Evolutionary conservation across 1,140 invertebrate species (phyloP).

Genomic region (Drosophila miranda): DNA sequence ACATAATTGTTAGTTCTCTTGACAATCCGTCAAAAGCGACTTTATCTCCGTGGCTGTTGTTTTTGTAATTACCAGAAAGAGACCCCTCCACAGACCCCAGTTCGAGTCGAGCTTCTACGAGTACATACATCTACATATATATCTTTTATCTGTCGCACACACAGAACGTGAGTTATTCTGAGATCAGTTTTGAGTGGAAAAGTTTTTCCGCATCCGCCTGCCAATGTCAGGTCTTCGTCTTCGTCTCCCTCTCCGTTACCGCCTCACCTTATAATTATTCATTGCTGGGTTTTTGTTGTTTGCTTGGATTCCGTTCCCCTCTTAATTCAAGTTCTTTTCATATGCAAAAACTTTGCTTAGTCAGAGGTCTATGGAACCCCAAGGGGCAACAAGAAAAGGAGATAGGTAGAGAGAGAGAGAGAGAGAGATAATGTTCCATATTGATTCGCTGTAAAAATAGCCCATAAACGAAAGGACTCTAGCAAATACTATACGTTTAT

Average conservation of each 20-base stretch:
- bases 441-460: too few species aligned
- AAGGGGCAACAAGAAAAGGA: too few species aligned
- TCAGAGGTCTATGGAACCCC: background rate
- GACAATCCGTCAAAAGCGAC: conserved; percentile 43
- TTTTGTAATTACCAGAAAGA: conserved; percentile 57
- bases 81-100: conserved; percentile 12
- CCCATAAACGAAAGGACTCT: too few species aligned
- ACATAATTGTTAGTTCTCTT: conserved; percentile 67
- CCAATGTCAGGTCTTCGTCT: conserved; percentile 66
- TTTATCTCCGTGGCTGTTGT: conserved; percentile 25
- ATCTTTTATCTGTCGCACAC: conserved; percentile 48
- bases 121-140: background rate
- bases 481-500: too few species aligned
- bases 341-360: conserved; percentile 39
- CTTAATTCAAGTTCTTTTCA: conserved; percentile 51
- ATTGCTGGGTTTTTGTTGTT: conserved; percentile 20
- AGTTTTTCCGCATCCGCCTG: conserved; percentile 77
- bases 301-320: conserved; percentile 26
- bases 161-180: conserved; percentile 52
- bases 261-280: conserved; percentile 44
- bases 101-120: conserved; percentile 25
- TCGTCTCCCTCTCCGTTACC: conserved; percentile 47
- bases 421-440: too few species aligned
- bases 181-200: conserved; percentile 16
- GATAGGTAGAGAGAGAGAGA: too few species aligned